phyloP scores from a whole-genome alignment of 2,888 invertebrate species.

The Beris morrisii region DNA sequence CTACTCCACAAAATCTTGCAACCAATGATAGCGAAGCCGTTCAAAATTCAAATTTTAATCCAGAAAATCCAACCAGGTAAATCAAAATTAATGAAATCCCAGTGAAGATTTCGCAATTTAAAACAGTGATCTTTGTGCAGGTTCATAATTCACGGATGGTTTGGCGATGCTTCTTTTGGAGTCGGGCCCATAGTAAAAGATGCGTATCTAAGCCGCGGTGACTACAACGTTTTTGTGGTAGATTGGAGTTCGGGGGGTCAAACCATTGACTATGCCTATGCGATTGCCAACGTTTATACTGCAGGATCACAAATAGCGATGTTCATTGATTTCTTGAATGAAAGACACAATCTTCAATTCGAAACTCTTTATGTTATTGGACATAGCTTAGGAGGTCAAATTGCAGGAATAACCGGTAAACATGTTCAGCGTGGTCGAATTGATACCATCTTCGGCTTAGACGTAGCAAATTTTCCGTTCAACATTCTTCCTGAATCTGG shows the following conservation, averaged over 20 bases:
- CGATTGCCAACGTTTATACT: constrained; percentile 51
- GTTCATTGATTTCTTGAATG: constrained; percentile 49
- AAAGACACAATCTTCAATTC: constrained; percentile 57
- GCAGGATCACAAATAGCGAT: constrained; percentile 23
- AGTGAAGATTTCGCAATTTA: background rate
- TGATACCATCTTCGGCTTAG: background rate
- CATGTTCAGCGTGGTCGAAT: background rate
- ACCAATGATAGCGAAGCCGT: no score
- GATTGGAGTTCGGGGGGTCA: constrained; percentile 60
- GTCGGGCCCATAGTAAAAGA: constrained; percentile 42
- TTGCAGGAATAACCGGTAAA: background rate
- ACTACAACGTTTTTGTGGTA: constrained; percentile 63
- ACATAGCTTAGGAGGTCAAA: background rate
- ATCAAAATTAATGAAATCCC: no score
- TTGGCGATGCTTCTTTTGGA: constrained; percentile 58
- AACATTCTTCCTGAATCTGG: background rate
- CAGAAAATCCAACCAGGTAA: no score
- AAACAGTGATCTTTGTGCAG: constrained; percentile 14
- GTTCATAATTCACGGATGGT: constrained; percentile 62
- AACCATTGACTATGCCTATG: constrained; percentile 55
- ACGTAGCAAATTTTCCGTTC: background rate
- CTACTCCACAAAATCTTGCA: no score
- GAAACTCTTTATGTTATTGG: background rate
- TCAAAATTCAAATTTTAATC: no score
- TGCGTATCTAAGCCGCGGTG: constrained; percentile 61